Conservation (phyloP, 2,888 invertebrate genomes). For the Tiphia femorata region DNA sequence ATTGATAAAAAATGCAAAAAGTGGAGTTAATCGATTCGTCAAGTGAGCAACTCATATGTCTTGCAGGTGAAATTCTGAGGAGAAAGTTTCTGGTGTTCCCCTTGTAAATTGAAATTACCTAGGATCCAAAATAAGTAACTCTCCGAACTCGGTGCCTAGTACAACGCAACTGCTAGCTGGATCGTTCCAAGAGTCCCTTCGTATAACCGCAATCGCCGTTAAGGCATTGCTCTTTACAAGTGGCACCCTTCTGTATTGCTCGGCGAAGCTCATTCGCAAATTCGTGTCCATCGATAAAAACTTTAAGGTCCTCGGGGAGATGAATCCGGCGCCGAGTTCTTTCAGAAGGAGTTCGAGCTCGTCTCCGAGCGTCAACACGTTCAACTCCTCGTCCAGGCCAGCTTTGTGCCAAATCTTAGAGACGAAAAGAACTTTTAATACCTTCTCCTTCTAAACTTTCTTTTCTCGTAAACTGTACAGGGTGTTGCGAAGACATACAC, state of each 20-base stretch:
- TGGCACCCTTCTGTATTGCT: slow-evolving; percentile 58
- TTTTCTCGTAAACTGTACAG: too few species aligned
- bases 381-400: slow-evolving; percentile 60
- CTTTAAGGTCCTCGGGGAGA: slow-evolving; percentile 62
- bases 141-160: slow-evolving; percentile 89
- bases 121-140: slow-evolving; percentile 88
- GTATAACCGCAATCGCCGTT: slow-evolving; percentile 53
- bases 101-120: slow-evolving; percentile 35
- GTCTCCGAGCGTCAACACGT: slow-evolving; percentile 54
- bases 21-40: too few species aligned
- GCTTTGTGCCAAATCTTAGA: slow-evolving; percentile 65
- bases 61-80: neutral
- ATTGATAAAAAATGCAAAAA: too few species aligned
- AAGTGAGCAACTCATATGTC: neutral
- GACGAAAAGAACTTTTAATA: neutral
- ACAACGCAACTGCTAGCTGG: slow-evolving; percentile 76
- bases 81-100: too few species aligned
- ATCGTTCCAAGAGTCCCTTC: slow-evolving; percentile 60
- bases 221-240: slow-evolving; percentile 54
- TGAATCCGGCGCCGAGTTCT: slow-evolving; percentile 58
- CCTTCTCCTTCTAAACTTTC: too few species aligned
- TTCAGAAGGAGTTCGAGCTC: slow-evolving; percentile 56
- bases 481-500: too few species aligned
- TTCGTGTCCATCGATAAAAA: slow-evolving; percentile 57
- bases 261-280: slow-evolving; percentile 54